Conservation (phyloP, 2,113 vertebrate species). For the Chrysochloris asiatica region DNA sequence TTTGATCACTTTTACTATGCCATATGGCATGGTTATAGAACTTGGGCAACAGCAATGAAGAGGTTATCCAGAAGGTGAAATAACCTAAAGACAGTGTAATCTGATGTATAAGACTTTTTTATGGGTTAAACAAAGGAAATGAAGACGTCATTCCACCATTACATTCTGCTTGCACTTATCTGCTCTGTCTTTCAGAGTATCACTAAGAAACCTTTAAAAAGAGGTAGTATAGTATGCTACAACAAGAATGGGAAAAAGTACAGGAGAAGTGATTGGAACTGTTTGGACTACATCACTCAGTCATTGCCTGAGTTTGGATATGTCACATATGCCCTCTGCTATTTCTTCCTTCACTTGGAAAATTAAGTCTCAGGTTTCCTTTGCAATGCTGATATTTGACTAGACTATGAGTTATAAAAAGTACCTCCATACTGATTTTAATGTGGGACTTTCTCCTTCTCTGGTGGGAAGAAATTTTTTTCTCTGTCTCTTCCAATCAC, state of each 20-base stretch:
- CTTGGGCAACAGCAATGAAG: not conserved
- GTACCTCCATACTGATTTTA: not conserved
- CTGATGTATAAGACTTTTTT: not conserved
- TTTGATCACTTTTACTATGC: not conserved
- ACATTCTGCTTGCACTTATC: not conserved
- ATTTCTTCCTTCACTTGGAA: not conserved
- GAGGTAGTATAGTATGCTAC: not conserved
- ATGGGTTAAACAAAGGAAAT: not conserved
- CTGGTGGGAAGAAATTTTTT: not conserved
- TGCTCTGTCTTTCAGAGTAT: not conserved
- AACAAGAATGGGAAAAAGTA: not conserved
- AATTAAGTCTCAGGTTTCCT: not conserved
- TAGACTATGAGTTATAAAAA: not conserved
- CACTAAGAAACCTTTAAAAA: not conserved
- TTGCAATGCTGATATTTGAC: not conserved
- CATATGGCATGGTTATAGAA: not conserved
- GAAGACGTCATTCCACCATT: not conserved
- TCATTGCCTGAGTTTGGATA: no score
- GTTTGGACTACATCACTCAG: not conserved
- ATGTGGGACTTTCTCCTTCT: not conserved
- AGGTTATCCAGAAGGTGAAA: not conserved
- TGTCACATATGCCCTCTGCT: not conserved
- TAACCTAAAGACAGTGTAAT: not conserved
- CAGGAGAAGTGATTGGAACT: no score
- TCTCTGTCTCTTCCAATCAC: not conserved